Evolutionary conservation across 2,888 invertebrate species (phyloP).

Genomic region (Sympetrum striolatum): DNA sequence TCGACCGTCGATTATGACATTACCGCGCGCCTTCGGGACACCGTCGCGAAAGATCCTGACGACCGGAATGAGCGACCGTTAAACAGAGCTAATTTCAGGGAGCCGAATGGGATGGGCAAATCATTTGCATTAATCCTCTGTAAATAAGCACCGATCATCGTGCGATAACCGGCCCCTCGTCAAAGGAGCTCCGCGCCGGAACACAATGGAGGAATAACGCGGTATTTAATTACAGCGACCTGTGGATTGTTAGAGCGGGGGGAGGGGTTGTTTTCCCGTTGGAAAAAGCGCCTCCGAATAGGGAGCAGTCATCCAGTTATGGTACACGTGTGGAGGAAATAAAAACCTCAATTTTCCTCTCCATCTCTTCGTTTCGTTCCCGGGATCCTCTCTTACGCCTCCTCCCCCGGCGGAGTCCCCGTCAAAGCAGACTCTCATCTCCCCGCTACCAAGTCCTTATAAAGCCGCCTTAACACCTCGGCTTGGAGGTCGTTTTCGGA

Average conservation of each 20-base stretch:
- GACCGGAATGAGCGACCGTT: no score
- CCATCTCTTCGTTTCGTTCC: neutral
- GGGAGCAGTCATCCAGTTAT: neutral
- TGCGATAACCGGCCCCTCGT: neutral
- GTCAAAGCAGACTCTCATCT: constrained; percentile 17
- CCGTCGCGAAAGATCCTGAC: no score
- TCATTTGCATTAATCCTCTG: neutral
- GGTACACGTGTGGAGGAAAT: neutral
- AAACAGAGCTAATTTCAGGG: no score
- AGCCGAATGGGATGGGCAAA: neutral
- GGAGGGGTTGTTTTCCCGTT: neutral
- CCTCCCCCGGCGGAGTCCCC: neutral
- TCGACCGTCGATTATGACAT: no score
- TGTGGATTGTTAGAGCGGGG: neutral
- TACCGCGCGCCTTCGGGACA: no score
- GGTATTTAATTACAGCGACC: neutral
- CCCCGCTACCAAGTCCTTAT: neutral
- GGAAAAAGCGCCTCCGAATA: neutral
- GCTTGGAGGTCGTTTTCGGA: constrained; percentile 27
- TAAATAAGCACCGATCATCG: neutral
- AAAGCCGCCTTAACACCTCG: neutral
- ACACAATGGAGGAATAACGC: neutral
- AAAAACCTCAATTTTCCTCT: constrained; percentile 5
- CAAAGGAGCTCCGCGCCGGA: neutral
- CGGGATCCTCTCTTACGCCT: constrained; percentile 25